Percentiles rank a stretch among this genome's conserved stretches.
Conservation (phyloP, 2,888 invertebrate genomes). For the Lochmaea capreae region DNA sequence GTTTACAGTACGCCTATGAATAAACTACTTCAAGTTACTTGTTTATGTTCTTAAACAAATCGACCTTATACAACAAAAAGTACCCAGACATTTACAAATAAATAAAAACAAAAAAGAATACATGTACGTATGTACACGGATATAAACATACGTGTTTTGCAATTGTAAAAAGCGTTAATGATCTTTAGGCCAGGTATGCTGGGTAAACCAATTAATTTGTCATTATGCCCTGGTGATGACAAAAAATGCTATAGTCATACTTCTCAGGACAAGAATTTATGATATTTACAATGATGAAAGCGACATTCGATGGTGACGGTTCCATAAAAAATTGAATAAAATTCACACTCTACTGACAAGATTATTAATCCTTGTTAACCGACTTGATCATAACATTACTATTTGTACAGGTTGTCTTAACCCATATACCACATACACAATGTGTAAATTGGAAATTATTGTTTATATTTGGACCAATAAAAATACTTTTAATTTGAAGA, state of each 20-base stretch:
- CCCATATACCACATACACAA: neutral
- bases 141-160: slow-evolving; percentile 22
- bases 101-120: slow-evolving; percentile 10
- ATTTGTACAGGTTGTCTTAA: neutral
- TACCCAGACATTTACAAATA: slow-evolving; percentile 18
- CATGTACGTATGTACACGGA: neutral
- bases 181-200: slow-evolving; percentile 34
- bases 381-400: slow-evolving; percentile 3
- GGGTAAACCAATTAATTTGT: slow-evolving; percentile 37
- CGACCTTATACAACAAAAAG: slow-evolving; percentile 21
- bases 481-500: too few relatives aligned
- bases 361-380: slow-evolving; percentile 24
- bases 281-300: slow-evolving; percentile 32
- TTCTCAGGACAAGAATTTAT: slow-evolving; percentile 27
- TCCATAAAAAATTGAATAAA: slow-evolving; percentile 24
- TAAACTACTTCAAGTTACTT: neutral
- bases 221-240: slow-evolving; percentile 22
- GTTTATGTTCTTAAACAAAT: slow-evolving; percentile 8
- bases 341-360: slow-evolving; percentile 29
- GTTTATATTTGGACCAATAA: too few relatives aligned
- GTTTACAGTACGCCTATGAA: slow-evolving; percentile 4
- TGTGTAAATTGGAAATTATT: too few relatives aligned
- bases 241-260: slow-evolving; percentile 29
- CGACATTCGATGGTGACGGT: slow-evolving; percentile 21
- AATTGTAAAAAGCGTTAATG: slow-evolving; percentile 39